Base-by-base conservation (phyloP, 1,140 invertebrate genomes). In the Drosophila littoralis region DNA sequence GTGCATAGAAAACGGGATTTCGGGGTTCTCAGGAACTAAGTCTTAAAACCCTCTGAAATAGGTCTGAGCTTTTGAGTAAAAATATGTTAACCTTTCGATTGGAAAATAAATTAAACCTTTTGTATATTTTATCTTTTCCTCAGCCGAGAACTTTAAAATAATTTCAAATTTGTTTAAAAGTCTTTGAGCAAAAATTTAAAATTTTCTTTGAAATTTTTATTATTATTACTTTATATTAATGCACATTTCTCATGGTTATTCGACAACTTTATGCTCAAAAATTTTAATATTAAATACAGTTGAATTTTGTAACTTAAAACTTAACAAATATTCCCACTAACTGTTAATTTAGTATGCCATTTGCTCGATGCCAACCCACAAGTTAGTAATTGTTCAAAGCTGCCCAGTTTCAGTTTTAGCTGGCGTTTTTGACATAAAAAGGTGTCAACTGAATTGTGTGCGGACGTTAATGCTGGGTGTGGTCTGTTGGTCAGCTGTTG, bases 361-460 rank as follows among this genome's bases (percentile, higher is more conserved):
- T 45, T 45, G 15, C 13, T 7, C 7, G 15, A 15, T 5, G 6
- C 3, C 42, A 43, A 43, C n/a, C 22, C 22, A 3, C 42, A 1
- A 9, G 38, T 40, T 4, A 10, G 38, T 12, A 5, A 5, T 40
- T 38, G 10, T 38, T 3, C 45, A 10, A 15, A 5, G 13, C 8
- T 22, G 9, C 17, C 45, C 6, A 46, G 15, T 10, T 22, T 48
- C 46, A 48, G 0, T 36, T 33, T 33, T 58, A 35, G 2, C 8
- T 60, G 28, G 42, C n/a, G n/a, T 43, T 32, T 59, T 43, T 64
- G 8, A 35, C 0, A 28, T 5, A 28, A 5, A 58, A 70, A 58
- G 77, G 81, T 84, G 81, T 84, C 81, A 84, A 84, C 73, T 58
- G 65, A 67, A 80, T 77, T 76, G 63, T 65, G 67, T 64, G 75